Percentiles rank a stretch among this genome's conserved stretches.
Evolutionary conservation across 2,888 invertebrate species (phyloP).

Genomic region (Ditylenchus weischeri): DNA sequence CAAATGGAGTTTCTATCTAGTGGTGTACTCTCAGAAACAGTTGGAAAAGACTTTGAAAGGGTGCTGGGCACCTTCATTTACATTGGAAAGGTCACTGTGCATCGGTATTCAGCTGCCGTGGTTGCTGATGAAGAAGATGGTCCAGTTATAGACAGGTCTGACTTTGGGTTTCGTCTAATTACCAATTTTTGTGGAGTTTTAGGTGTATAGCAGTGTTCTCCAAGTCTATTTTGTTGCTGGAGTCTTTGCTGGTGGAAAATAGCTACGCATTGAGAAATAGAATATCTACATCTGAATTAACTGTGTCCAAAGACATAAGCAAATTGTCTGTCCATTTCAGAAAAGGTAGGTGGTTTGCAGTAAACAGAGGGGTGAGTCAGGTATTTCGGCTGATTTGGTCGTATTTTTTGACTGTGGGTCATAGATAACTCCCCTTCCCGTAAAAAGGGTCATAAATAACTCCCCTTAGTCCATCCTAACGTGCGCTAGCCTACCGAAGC

Average conservation of each 20-base stretch:
- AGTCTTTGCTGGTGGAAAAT: slow-evolving; percentile 4
- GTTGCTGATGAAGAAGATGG: slow-evolving; percentile 64
- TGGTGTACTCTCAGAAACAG: slow-evolving; percentile 90
- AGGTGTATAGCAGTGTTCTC: slow-evolving; percentile 88
- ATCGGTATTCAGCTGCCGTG: slow-evolving; percentile 1
- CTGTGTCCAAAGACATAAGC: slow-evolving; percentile 6
- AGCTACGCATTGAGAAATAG: slow-evolving; percentile 8
- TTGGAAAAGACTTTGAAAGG: slow-evolving; percentile 73
- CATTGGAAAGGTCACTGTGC: slow-evolving; percentile 33
- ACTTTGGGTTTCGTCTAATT: neutral
- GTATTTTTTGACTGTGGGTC: too few relatives aligned
- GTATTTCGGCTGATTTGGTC: too few relatives aligned
- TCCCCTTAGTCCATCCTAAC: too few relatives aligned
- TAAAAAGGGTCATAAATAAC: too few relatives aligned
- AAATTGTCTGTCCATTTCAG: neutral
- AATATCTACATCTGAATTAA: neutral
- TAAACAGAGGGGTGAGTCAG: neutral
- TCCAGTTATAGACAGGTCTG: slow-evolving; percentile 49
- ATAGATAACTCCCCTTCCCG: too few relatives aligned
- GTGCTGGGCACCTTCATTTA: slow-evolving; percentile 75
- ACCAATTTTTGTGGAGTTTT: slow-evolving; percentile 58
- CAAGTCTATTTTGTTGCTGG: slow-evolving; percentile 59
- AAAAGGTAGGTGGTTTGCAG: neutral
- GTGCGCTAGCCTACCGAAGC: too few relatives aligned
- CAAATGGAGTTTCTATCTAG: slow-evolving; percentile 87